Base-by-base conservation (phyloP, 2,113 vertebrate species). In the Glaucidium brasilianum region DNA sequence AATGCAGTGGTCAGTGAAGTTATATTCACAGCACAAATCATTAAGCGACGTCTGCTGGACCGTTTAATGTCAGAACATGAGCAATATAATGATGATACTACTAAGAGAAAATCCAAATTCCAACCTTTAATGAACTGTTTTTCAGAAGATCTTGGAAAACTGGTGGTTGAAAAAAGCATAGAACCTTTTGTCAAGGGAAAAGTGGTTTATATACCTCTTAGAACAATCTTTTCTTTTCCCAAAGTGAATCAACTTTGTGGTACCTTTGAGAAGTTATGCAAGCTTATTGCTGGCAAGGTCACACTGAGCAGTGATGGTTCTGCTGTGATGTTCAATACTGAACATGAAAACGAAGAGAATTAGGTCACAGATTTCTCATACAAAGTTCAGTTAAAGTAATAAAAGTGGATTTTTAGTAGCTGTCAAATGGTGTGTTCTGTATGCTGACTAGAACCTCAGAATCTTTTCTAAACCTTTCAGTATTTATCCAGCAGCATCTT, bases 1-100 rank as follows among this genome's bases (percentile, higher is more conserved):
- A 98, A 96, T 82, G 98, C 98, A 27, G 88, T 99, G 82, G 90
- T 98, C 29, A 97, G 53, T 55, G 99, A 99, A 96, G 98, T 99
- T 85, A 34, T 98, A 69, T 98, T 94, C 78, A 95, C 97, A 87
- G 98, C 98, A 37, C 95, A 99, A 72, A 89, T 88, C 32, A 88
- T 99, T 75, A 98, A 97, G 96, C 93, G 14, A 47, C 85, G 64
- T 12, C 98, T 98, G 62, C 64, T 97, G 59, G 77, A 88, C 60
- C 35, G 34, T 67, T 90, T 64, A 18, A 11, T 92, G 84, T 56
- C 82, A 52, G 76, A 95, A 93, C 15, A 10, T 13, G 63, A 53
- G 69, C 78, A 94, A 21, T 47, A 23, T 4, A 22, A 27, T 20
- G 58, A 73, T 10, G 58, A 41, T 43, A 66, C 37, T 25, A 26